These are phyloP conservation scores for Halichoeres trimaculatus DNA, from an alignment of 2,113 vertebrate species.

Conservation along the genomic window DNA sequence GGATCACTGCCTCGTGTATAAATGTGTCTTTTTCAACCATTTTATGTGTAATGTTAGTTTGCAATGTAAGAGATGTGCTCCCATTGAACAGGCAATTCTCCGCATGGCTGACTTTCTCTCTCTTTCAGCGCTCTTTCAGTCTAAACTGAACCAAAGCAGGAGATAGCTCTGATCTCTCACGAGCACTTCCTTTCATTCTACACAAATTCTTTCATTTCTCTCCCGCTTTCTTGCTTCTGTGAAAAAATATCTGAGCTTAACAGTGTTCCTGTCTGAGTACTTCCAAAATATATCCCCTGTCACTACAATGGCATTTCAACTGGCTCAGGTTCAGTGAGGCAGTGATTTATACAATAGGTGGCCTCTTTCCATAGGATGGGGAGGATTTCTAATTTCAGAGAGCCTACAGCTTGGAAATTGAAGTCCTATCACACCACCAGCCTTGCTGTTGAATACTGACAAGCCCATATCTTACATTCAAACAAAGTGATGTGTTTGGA, in stretches of 20 bases:
- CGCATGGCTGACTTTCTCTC: slow-evolving; percentile 37
- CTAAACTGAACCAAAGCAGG: slow-evolving; percentile 29
- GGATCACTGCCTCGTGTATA: slow-evolving; percentile 47
- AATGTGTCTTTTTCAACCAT: slow-evolving; percentile 40
- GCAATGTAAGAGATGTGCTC: slow-evolving; percentile 43
- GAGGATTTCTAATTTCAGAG: slow-evolving; percentile 57
- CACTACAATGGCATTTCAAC: slow-evolving; percentile 25
- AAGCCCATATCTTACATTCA: slow-evolving; percentile 59
- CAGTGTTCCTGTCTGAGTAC: slow-evolving; percentile 23
- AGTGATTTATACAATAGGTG: slow-evolving; percentile 46
- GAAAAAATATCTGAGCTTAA: slow-evolving; percentile 6
- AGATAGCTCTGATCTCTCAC: slow-evolving; percentile 35
- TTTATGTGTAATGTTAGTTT: slow-evolving; percentile 36
- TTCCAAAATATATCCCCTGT: slow-evolving; percentile 28
- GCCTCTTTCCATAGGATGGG: slow-evolving; percentile 38
- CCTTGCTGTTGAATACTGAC: slow-evolving; percentile 52
- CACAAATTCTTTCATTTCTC: slow-evolving; percentile 35
- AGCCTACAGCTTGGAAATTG: slow-evolving; percentile 55
- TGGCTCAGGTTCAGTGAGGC: slow-evolving; percentile 21
- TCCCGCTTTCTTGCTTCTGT: background rate
- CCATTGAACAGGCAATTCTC: slow-evolving; percentile 50
- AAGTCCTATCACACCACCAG: slow-evolving; percentile 50
- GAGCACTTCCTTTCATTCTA: slow-evolving; percentile 34
- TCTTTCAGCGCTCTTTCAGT: slow-evolving; percentile 21
- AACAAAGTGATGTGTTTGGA: slow-evolving; percentile 44